Evolutionary conservation across 2,113 vertebrate genomes (phyloP).

Genomic region (Glaucidium brasilianum): DNA sequence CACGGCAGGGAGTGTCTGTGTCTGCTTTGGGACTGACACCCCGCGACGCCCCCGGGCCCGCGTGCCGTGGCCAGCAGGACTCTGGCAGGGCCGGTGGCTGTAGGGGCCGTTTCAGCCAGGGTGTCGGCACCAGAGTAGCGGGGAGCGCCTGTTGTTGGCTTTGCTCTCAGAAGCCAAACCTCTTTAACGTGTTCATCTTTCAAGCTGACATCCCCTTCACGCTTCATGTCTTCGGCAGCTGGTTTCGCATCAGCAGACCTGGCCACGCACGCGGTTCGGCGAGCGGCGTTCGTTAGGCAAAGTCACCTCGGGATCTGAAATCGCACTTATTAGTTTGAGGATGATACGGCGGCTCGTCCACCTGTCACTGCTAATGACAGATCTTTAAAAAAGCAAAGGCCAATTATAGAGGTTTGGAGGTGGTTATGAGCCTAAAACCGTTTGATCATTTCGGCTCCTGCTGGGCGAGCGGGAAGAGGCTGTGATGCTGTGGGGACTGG

Average conservation of each 20-base stretch:
- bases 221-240: not conserved
- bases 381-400: not conserved
- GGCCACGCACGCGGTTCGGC: accelerated
- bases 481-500: not conserved
- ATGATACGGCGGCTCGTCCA: not conserved
- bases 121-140: accelerated
- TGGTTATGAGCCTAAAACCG: not conserved
- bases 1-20: accelerated
- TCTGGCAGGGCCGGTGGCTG: accelerated
- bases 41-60: accelerated
- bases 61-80: not conserved
- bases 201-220: not conserved
- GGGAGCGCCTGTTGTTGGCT: not conserved
- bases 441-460: not conserved
- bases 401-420: not conserved
- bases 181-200: accelerated
- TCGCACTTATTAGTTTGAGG: not conserved
- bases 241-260: not conserved
- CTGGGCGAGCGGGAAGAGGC: not conserved
- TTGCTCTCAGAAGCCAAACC: not conserved
- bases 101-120: accelerated
- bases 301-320: not conserved
- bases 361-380: not conserved
- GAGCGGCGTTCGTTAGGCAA: not conserved
- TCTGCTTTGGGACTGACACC: not conserved